These are phyloP conservation scores for Chaetura pelagica DNA, from an alignment of 2,113 vertebrate genomes.

Conservation along the genomic window DNA sequence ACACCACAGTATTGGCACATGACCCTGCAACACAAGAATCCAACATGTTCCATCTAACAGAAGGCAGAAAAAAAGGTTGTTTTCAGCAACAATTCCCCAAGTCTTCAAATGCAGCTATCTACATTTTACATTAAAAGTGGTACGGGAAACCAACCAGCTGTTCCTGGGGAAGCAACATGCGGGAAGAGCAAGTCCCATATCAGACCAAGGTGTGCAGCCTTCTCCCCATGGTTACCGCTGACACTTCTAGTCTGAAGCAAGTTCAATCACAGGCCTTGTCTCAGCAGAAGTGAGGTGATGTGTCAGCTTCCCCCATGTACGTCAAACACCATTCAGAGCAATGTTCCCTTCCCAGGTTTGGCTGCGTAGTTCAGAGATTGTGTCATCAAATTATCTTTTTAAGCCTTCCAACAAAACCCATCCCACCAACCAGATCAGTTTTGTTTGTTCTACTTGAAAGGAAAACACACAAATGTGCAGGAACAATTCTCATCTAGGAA, in stretches of 20 bases:
- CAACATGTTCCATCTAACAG: neutral
- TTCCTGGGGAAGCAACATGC: neutral
- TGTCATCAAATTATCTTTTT: neutral
- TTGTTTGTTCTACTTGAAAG: neutral
- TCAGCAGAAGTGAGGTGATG: neutral
- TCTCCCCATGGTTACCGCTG: accelerated
- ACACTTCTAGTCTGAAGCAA: neutral
- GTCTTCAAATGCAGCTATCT: neutral
- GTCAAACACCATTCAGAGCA: neutral
- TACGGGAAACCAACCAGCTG: neutral
- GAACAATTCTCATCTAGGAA: neutral
- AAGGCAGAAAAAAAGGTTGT: neutral
- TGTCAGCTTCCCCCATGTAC: neutral
- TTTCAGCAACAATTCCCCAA: neutral
- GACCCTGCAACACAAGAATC: neutral
- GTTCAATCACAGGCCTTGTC: neutral
- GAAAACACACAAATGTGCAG: neutral
- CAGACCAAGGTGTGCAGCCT: accelerated
- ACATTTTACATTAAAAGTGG: neutral
- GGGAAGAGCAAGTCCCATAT: accelerated
- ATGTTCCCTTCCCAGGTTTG: neutral
- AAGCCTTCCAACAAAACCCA: neutral
- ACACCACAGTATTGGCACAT: neutral
- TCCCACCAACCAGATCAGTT: neutral
- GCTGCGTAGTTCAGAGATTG: neutral